A percentile compares a stretch with the other conserved stretches of the same genome.
Evolutionary conservation across 2,888 invertebrate species (phyloP).

Genomic region (Pammene fasciana): DNA sequence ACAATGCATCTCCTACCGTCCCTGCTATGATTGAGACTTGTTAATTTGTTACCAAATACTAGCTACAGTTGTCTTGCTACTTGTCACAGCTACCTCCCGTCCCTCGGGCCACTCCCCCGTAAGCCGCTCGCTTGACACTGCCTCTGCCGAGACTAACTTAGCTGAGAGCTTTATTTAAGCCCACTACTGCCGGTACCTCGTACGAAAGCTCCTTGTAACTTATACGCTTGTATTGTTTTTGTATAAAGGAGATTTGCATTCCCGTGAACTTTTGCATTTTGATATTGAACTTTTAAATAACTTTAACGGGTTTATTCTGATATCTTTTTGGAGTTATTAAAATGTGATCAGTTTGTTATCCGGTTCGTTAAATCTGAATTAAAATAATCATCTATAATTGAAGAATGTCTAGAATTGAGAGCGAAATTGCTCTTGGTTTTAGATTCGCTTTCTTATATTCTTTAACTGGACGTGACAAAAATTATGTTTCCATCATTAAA

Average conservation of each 20-base stretch:
- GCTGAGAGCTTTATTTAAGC: constrained; percentile 42
- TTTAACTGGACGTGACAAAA: too few species aligned
- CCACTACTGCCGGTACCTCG: constrained; percentile 40
- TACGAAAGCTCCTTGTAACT: constrained; percentile 39
- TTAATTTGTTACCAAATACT: too few species aligned
- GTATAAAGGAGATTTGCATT: constrained; percentile 25
- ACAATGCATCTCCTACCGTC: constrained; percentile 30
- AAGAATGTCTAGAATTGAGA: too few species aligned
- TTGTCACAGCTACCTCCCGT: background rate
- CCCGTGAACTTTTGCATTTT: constrained; percentile 7
- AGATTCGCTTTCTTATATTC: too few species aligned
- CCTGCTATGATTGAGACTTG: constrained; percentile 1
- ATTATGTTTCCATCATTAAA: too few species aligned
- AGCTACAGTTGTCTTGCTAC: background rate
- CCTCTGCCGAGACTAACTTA: constrained; percentile 37
- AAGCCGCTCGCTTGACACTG: constrained; percentile 39
- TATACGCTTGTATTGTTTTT: constrained; percentile 41
- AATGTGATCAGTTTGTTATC: too few species aligned
- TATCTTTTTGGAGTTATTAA: too few species aligned
- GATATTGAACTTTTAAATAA: background rate
- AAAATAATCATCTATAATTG: too few species aligned
- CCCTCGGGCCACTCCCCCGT: background rate
- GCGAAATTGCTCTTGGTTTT: too few species aligned
- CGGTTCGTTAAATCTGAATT: too few species aligned
- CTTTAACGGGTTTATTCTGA: too few species aligned